Base-by-base conservation (phyloP, 2,888 invertebrate genomes). In the Clivina fossor region DNA sequence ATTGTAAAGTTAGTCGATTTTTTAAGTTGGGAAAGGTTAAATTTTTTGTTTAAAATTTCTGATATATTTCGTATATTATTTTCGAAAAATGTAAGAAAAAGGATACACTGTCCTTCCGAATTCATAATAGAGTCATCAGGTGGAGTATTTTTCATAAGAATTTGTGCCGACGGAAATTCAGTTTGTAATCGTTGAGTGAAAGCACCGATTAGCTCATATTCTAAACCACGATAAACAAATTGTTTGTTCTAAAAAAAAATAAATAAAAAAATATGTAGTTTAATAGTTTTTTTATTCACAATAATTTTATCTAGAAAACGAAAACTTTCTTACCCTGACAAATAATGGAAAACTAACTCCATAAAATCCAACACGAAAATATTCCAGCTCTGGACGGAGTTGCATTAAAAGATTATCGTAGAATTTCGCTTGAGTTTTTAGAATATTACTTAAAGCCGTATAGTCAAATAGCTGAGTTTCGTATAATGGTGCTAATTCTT, bases 361-460 rank as follows among this genome's bases (percentile, higher is more conserved):
- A 68, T 93, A 96, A 74, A 94, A 97, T 5, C 94, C 95, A 47
- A 97, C 96, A 44, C 94, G 79, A 72, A 95, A 97, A 72, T 96
- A 97, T 72, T 95, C 93, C 0, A 94, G 94, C 68, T 95, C 94
- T 0, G 92, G 93, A 58, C 96, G 78, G 44, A 93, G 77, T 69
- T 93, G 86, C 3, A 87, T 89, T 68, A 96, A 74, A 64, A 96
- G 93, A 59, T 94, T 91, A 72, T 93, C 92, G 64, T 93, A 86
- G 75, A 96, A 95, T 56, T 86, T 86, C 0, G 97, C 94, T 75
- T 94, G 90, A 46, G 84, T 84, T 64, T 88, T 86, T 58, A 96
- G 76, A 58, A 91, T 88, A 61, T 88, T 84, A 63, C 93, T 90
- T 11, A 96, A 78, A 57, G 93, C 90, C 44, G 85, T 85, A 71